These are phyloP conservation scores for Gonatopus flavifemur DNA, from an alignment of 1,140 invertebrate species.

Conservation along the genomic window DNA sequence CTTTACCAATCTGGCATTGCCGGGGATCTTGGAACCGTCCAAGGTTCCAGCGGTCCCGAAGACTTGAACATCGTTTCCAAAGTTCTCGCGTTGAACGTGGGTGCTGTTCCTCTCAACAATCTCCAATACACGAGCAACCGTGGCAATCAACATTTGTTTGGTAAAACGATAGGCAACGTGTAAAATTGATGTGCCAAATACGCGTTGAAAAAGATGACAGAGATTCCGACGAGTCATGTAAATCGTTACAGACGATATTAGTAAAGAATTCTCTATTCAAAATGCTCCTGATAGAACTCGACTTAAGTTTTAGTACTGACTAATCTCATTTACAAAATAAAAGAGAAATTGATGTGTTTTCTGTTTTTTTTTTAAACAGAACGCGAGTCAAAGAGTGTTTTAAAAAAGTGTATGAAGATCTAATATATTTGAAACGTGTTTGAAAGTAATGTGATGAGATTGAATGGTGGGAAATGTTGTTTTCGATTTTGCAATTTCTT, in stretches of 20 bases:
- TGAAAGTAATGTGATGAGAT: too few relatives aligned
- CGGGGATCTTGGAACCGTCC: conserved; percentile 38
- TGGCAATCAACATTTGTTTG: conserved; percentile 4
- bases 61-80: conserved; percentile 80
- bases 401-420: too few relatives aligned
- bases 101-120: conserved; percentile 44
- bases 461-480: too few relatives aligned
- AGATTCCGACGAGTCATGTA: conserved; percentile 29
- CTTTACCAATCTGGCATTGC: conserved; percentile 66
- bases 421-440: too few relatives aligned
- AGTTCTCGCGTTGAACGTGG: conserved; percentile 75
- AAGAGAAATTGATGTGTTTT: too few relatives aligned
- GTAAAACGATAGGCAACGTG: conserved; percentile 19
- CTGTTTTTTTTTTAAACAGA: too few relatives aligned
- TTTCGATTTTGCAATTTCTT: too few relatives aligned
- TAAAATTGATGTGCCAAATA: conserved; percentile 10
- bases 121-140: conserved; percentile 22
- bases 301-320: too few relatives aligned
- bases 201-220: conserved; percentile 6
- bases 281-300: too few relatives aligned
- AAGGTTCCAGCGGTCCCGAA: conserved; percentile 60
- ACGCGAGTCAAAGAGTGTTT: too few relatives aligned
- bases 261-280: too few relatives aligned
- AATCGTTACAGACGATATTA: conserved; percentile 34
- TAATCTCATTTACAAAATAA: too few relatives aligned